Evolutionary conservation across 2,888 invertebrate genomes (phyloP), one percentile per base, ranked within the genome.

Genomic region (Diabrotica balteata): DNA sequence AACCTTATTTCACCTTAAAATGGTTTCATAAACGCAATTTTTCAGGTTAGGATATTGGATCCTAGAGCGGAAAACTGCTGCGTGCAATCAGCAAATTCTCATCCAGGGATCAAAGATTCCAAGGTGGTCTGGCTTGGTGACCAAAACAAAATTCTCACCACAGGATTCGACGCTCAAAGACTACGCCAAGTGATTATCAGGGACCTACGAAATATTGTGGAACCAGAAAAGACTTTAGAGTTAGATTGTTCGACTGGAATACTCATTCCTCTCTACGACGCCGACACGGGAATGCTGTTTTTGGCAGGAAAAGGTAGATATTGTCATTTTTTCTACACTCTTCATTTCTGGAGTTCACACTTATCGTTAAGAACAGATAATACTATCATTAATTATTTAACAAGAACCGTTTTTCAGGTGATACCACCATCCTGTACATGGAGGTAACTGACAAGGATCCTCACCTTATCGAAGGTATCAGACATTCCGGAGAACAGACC

Each of bases 241-340:
- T 84, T 95, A 72, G 95, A 95, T 83, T 94, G 93, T 78, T 94
- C 94, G 60, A 95, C 95, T 32, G 95, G 96, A 44, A 92, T 96
- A 69, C 86, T 97, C 71, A 95, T 97, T 89, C 97, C 97, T 0
- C 86, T 97, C 7, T 97, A 90, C 82, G 98, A 98, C 85, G 86
- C 93, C 10, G 97, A 98, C 80, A 97, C 98, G 51, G 93, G 93
- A 77, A 96, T 98, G 96, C 87, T 97, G 69, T 97, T 97, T 86
- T 86, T 98, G 67, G 94, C 95, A 64, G 97, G 97, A 51, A 97
- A 97, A 87, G 97, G 83, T 82, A 71, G 58, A 62, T 59, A 32
- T 8, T 9, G 10, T 10, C 2, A 4, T 32, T 32, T 32, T 32
- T 32, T 32, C 4, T 2, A 32, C 32, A 32, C 2, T 32, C 5